A percentile compares a stretch with the other conserved stretches of the same genome.
Evolutionary conservation across 2,113 vertebrate genomes (phyloP).

Genomic region (Hassar affinis): DNA sequence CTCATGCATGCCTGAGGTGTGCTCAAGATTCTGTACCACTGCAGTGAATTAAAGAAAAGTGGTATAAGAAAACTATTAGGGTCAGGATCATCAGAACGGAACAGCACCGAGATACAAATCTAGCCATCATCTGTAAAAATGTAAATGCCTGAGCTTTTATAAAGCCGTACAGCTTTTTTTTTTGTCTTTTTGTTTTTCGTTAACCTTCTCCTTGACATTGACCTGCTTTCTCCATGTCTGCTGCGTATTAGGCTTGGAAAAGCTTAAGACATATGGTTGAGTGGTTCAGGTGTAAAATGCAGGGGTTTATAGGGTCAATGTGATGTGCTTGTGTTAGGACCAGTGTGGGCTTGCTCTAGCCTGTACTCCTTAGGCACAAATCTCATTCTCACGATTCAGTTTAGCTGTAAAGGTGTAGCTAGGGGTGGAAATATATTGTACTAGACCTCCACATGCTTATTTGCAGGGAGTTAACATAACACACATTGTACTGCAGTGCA

Average conservation of each 20-base stretch:
- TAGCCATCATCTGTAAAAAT: too few species aligned
- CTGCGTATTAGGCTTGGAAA: background rate
- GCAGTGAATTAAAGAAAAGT: background rate
- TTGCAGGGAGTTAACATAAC: background rate
- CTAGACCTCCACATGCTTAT: background rate
- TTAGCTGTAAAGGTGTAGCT: background rate
- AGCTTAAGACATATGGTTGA: background rate
- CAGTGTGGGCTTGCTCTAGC: slow-evolving; percentile 39
- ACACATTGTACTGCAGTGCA: background rate
- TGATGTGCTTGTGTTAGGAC: slow-evolving; percentile 28
- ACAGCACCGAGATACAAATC: too few species aligned
- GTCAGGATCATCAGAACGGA: too few species aligned
- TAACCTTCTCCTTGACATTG: too few species aligned
- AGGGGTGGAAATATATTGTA: background rate
- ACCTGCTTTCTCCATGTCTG: background rate
- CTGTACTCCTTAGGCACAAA: slow-evolving; percentile 37
- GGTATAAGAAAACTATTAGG: too few species aligned
- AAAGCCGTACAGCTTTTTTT: too few species aligned
- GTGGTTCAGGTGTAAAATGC: slow-evolving; percentile 31
- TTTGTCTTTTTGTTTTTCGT: too few species aligned
- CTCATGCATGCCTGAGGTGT: background rate
- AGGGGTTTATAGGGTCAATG: slow-evolving; percentile 38
- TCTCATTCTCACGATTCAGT: slow-evolving; percentile 31
- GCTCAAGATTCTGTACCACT: background rate
- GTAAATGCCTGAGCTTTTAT: too few species aligned